Conservation (phyloP, 2,113 vertebrate species). For the Psilopsiagon aurifrons region DNA sequence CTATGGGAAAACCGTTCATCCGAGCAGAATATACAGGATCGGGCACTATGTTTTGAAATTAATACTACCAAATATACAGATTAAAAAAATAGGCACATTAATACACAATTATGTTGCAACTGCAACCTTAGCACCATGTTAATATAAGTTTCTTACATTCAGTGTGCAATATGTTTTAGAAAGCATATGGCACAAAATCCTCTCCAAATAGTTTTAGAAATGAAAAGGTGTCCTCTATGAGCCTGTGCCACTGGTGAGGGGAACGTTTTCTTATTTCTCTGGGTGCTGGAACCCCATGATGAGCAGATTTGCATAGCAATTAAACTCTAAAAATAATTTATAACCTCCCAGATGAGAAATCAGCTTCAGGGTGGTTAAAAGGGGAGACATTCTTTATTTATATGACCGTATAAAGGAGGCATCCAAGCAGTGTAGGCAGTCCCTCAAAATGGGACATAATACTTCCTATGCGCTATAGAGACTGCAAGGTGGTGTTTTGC, state of each 20-base stretch:
- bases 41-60: background rate
- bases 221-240: conserved; percentile 38
- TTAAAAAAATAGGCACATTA: background rate
- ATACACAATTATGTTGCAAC: background rate
- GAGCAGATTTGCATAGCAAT: conserved; percentile 53
- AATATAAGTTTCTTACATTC: background rate
- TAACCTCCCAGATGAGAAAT: conserved; percentile 48
- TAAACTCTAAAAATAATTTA: conserved; percentile 66
- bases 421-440: background rate
- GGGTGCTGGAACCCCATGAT: conserved; percentile 36
- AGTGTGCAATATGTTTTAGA: background rate
- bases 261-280: conserved; percentile 37
- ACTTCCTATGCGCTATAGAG: background rate
- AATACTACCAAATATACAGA: background rate
- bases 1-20: background rate
- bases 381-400: conserved; percentile 24
- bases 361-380: conserved; percentile 47
- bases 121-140: background rate
- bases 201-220: conserved; percentile 39
- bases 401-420: background rate
- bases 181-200: conserved; percentile 46
- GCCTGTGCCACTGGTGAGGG: background rate
- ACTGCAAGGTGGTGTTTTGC: background rate
- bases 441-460: background rate
- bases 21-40: background rate